phyloP scores from a whole-genome alignment of 2,888 invertebrate genomes.

The Leucophenga montana region DNA sequence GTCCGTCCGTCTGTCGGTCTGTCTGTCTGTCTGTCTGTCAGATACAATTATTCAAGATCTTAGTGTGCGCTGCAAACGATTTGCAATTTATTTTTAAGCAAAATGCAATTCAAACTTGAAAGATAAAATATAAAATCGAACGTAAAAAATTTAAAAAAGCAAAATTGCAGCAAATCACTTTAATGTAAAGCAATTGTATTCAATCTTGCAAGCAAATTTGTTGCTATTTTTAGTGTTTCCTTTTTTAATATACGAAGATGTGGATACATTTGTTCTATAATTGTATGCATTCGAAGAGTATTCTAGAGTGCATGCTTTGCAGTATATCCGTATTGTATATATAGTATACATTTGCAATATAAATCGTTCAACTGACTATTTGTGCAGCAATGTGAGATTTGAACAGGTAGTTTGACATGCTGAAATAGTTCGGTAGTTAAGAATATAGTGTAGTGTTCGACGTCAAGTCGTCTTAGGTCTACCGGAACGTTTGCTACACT shows the following conservation, averaged over 20 bases:
- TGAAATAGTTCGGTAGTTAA: no score
- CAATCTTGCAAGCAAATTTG: conserved; percentile 43
- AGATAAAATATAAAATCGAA: conserved; percentile 26
- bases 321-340: background rate
- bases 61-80: conserved; percentile 41
- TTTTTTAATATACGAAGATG: no score
- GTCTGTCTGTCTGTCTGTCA: conserved; percentile 2
- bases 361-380: no score
- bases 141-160: conserved; percentile 30
- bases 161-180: conserved; percentile 38
- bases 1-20: no score
- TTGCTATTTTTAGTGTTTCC: conserved; percentile 2
- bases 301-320: background rate
- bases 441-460: no score
- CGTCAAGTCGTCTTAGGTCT: no score
- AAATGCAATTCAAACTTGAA: conserved; percentile 17
- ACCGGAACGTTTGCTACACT: no score
- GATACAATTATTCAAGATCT: conserved; percentile 15
- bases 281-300: background rate
- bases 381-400: no score
- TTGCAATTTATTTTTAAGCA: conserved; percentile 61
- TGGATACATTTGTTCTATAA: background rate
- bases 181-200: conserved; percentile 62
- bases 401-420: no score
- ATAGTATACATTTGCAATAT: no score